Conservation (phyloP, 2,888 invertebrate species). For the Cecidostiba fungosa region DNA sequence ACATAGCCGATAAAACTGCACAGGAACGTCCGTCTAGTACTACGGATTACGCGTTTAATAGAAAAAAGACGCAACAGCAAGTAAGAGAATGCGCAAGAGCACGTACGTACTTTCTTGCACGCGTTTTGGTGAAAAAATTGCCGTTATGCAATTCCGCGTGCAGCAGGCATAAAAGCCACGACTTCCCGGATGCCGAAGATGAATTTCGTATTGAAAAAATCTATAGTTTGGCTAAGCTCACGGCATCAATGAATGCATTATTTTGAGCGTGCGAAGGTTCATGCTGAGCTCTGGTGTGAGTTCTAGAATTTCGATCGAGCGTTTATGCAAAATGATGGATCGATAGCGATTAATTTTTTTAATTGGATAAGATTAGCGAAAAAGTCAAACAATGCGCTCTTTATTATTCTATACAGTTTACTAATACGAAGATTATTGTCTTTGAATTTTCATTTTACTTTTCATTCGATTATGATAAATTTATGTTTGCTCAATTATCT, state of each 20-base stretch:
- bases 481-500: not conserved
- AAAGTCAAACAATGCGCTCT: not conserved
- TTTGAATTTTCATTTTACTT: not conserved
- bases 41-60: constrained; percentile 16
- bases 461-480: not conserved
- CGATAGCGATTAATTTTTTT: not conserved
- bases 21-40: constrained; percentile 6
- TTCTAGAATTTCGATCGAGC: not conserved
- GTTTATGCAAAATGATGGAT: not conserved
- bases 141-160: constrained; percentile 58
- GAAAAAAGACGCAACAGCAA: not conserved
- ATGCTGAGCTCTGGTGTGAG: not conserved
- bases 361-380: not conserved
- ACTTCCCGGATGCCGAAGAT: constrained; percentile 46
- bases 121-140: constrained; percentile 23
- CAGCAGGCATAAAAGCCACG: not conserved
- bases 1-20: constrained; percentile 21
- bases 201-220: constrained; percentile 44
- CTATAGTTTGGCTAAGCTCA: not conserved
- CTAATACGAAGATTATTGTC: not conserved
- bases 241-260: not conserved
- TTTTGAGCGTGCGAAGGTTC: not conserved
- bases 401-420: not conserved
- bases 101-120: constrained; percentile 17
- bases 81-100: not conserved